Conservation (phyloP, 2,797 vertebrate genomes). For the Cichlasoma orientale region DNA sequence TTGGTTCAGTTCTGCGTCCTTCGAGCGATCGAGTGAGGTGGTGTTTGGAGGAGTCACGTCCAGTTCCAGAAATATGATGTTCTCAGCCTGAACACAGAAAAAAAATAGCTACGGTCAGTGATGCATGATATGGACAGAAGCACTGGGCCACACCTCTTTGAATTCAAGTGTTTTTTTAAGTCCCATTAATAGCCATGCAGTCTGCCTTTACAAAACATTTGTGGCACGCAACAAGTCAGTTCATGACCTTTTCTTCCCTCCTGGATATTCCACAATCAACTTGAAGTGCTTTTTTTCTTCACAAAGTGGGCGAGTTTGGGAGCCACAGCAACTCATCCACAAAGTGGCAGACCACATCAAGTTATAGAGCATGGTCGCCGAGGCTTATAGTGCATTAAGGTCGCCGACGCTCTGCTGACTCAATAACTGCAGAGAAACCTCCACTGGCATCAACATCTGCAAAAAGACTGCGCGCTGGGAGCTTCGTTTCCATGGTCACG, state of each 20-base stretch:
- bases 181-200: neutral
- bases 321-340: too few species aligned
- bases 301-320: too few species aligned
- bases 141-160: too few species aligned
- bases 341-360: too few species aligned
- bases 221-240: neutral
- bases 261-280: too few species aligned
- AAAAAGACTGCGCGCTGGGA: neutral
- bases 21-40: constrained; percentile 82
- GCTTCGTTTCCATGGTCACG: neutral
- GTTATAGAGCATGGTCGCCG: too few species aligned
- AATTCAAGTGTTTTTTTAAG: neutral
- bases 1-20: constrained; percentile 80
- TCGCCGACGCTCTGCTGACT: too few species aligned
- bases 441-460: neutral
- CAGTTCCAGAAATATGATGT: constrained; percentile 94
- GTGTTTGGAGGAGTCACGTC: constrained; percentile 89
- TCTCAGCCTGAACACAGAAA: constrained; percentile 87
- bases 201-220: neutral
- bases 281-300: too few species aligned
- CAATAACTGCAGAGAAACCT: neutral
- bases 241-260: too few species aligned
- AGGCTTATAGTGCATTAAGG: too few species aligned
- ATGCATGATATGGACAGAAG: neutral
- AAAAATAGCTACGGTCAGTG: neutral